These are phyloP conservation scores for Eristalis tenax DNA, from an alignment of 2,888 invertebrate species.

Conservation along the genomic window DNA sequence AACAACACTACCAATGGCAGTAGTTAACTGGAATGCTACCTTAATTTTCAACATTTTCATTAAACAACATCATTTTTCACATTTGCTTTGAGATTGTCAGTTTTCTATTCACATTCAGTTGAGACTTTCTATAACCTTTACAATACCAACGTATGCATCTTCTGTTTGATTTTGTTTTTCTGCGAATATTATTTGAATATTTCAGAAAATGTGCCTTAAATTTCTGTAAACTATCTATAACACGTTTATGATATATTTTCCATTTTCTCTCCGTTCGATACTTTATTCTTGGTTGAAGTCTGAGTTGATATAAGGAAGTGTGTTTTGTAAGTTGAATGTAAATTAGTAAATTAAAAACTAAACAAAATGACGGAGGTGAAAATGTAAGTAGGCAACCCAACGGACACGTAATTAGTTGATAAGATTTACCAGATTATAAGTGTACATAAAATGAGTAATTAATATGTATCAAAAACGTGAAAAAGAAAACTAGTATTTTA, in stretches of 20 bases:
- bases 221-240: constrained; percentile 65
- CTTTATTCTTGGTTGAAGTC: constrained; percentile 17
- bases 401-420: constrained; percentile 67
- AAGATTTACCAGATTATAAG: constrained; percentile 47
- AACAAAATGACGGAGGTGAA: constrained; percentile 31
- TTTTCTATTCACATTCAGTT: constrained; percentile 3
- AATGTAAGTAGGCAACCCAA: constrained; percentile 69
- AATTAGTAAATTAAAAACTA: constrained; percentile 48
- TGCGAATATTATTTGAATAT: constrained; percentile 69
- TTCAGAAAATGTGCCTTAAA: constrained; percentile 72
- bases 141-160: background rate
- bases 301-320: constrained; percentile 1
- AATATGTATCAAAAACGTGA: background rate
- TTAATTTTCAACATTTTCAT: constrained; percentile 2
- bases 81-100: background rate
- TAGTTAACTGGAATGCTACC: constrained; percentile 26
- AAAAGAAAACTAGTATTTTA: background rate
- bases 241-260: constrained; percentile 2
- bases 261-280: background rate
- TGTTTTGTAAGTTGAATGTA: constrained; percentile 57
- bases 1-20: constrained; percentile 46
- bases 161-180: constrained; percentile 55
- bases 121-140: background rate
- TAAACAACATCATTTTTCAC: background rate
- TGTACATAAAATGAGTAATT: constrained; percentile 47